phyloP scores from a whole-genome alignment of 1,140 invertebrate species.

The Pseudomyrmex gracilis region DNA sequence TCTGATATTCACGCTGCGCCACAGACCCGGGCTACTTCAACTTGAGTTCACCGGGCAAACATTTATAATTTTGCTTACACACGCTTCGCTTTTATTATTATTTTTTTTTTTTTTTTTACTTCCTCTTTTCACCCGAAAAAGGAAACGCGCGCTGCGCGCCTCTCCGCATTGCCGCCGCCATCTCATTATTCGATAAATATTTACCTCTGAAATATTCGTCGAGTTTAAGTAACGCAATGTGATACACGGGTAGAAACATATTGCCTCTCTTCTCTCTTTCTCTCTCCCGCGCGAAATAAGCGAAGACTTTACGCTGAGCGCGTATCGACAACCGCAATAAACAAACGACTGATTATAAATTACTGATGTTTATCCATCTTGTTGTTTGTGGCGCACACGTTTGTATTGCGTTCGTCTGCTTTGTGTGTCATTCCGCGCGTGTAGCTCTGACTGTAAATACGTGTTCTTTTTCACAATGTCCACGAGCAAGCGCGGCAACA shows the following conservation, averaged over 20 bases:
- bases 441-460: not conserved
- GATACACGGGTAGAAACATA: no score
- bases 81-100: not conserved
- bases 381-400: no score
- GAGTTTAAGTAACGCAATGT: not conserved
- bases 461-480: not conserved
- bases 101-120: not conserved
- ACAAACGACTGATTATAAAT: no score
- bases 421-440: no score
- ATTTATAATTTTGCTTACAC: slow-evolving; percentile 50
- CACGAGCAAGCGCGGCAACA: not conserved
- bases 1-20: slow-evolving; percentile 41
- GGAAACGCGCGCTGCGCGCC: no score
- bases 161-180: not conserved
- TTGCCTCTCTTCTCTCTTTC: no score
- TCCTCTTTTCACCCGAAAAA: no score
- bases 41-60: slow-evolving; percentile 40
- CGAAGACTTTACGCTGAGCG: no score
- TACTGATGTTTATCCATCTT: no score
- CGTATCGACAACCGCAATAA: no score
- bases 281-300: no score
- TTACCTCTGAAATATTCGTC: not conserved
- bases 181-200: slow-evolving; percentile 17
- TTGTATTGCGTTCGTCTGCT: no score
- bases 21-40: not conserved